Evolutionary conservation across 2,888 invertebrate genomes (phyloP).

Genomic region (Tetragonisca angustula): DNA sequence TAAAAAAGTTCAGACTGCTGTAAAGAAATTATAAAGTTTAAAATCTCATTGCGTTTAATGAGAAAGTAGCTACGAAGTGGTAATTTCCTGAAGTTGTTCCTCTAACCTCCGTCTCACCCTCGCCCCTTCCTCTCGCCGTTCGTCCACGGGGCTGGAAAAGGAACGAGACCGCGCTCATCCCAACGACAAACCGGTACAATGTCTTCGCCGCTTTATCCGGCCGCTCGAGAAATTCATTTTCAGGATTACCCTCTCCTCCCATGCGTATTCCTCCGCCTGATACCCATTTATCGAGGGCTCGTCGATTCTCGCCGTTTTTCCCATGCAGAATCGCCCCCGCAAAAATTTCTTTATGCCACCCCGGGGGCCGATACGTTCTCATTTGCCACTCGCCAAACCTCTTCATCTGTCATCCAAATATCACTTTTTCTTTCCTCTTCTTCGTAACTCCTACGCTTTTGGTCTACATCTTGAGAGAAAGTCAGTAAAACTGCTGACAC

Average conservation of each 20-base stretch:
- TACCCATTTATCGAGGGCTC: conserved; percentile 62
- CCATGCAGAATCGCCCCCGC: conserved; percentile 55
- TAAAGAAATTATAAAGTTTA: conserved; percentile 71
- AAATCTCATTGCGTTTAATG: conserved; percentile 70
- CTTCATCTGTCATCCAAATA: conserved; percentile 33
- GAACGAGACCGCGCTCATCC: background rate
- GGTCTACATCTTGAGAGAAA: background rate
- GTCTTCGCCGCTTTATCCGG: conserved; percentile 32
- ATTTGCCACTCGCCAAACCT: conserved; percentile 48
- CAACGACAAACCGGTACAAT: conserved; percentile 37
- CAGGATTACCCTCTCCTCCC: conserved; percentile 47
- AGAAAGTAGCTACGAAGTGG: conserved; percentile 60
- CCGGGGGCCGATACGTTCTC: conserved; percentile 58
- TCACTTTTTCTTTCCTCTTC: background rate
- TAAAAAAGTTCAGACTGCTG: conserved; percentile 62
- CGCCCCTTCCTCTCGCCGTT: no score
- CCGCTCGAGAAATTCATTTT: conserved; percentile 60
- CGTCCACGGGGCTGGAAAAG: conserved; percentile 5
- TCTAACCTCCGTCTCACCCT: background rate
- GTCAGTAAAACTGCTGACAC: background rate
- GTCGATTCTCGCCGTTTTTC: conserved; percentile 55
- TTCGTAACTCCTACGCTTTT: conserved; percentile 39
- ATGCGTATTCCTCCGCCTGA: conserved; percentile 54
- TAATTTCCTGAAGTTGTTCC: conserved; percentile 49
- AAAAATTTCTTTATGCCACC: conserved; percentile 64